Evolutionary conservation across 2,888 invertebrate species (phyloP).

Genomic region (Drosophila neonasuta): DNA sequence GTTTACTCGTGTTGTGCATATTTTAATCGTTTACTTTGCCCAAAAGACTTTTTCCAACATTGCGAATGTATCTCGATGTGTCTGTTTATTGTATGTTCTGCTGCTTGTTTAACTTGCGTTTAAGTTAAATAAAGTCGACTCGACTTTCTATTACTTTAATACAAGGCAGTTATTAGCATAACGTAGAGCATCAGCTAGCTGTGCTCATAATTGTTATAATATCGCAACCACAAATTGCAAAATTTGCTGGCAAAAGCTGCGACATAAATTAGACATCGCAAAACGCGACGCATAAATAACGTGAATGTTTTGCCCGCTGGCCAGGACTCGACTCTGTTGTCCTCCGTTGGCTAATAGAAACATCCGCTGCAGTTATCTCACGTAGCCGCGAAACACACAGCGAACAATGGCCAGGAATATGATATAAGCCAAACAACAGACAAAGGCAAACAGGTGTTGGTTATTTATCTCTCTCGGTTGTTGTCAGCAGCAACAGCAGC

Average conservation of each 20-base stretch:
- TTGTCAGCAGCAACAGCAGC: too few relatives aligned
- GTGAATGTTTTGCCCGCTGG: conserved; percentile 22
- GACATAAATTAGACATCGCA: conserved; percentile 55
- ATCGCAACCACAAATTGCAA: conserved; percentile 60
- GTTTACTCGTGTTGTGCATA: conserved; percentile 82
- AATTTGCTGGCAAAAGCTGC: conserved; percentile 51
- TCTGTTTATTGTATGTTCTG: conserved; percentile 10
- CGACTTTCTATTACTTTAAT: conserved; percentile 38
- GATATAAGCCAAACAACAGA: conserved; percentile 38
- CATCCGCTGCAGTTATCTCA: conserved; percentile 58
- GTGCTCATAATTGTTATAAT: conserved; percentile 49
- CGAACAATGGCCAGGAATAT: conserved; percentile 41
- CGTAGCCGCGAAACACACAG: conserved; percentile 36
- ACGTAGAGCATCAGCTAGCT: conserved; percentile 20
- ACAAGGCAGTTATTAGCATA: conserved; percentile 43
- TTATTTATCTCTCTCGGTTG: conserved; percentile 42
- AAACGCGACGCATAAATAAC: conserved; percentile 54
- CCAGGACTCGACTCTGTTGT: conserved; percentile 1
- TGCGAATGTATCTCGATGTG: conserved; percentile 19
- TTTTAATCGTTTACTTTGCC: conserved; percentile 81
- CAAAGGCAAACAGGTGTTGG: conserved; percentile 56
- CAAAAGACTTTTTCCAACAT: conserved; percentile 65
- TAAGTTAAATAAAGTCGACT: conserved; percentile 68
- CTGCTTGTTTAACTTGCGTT: conserved; percentile 67
- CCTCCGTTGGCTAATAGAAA: conserved; percentile 54